These are phyloP conservation scores for Siderastrea siderea DNA, from an alignment of 92 coral and sea anemone species.

Conservation along the genomic window DNA sequence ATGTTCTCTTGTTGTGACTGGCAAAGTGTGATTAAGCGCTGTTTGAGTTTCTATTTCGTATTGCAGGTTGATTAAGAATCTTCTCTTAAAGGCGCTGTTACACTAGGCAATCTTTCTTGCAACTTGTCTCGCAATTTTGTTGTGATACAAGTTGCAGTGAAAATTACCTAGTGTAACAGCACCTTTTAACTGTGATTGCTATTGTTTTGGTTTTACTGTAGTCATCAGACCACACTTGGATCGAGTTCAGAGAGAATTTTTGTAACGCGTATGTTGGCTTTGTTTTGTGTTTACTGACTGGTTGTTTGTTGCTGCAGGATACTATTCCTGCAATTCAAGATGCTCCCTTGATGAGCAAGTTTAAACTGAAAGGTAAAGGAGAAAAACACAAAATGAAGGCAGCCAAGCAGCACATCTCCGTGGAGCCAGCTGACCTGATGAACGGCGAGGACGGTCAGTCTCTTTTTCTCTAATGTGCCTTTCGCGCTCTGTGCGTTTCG, in stretches of 20 bases:
- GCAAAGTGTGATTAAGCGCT: too few species aligned
- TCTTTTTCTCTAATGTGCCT: neutral
- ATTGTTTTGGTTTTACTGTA: neutral
- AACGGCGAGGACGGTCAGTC: conserved; percentile 42
- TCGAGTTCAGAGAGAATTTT: neutral
- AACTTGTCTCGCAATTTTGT: too few species aligned
- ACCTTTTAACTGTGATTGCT: neutral
- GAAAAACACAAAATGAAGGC: conserved; percentile 58
- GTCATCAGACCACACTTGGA: neutral
- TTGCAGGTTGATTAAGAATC: too few species aligned
- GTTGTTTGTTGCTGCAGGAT: conserved; percentile 1
- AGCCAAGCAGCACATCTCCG: conserved; percentile 36
- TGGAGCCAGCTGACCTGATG: conserved; percentile 44
- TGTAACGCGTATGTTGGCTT: too few species aligned
- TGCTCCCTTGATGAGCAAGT: conserved; percentile 30
- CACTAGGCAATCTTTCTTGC: too few species aligned
- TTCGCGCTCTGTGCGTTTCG: neutral
- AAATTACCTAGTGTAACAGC: too few species aligned
- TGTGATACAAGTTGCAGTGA: too few species aligned
- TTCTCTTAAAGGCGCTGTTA: too few species aligned
- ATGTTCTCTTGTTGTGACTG: too few species aligned
- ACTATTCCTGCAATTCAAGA: neutral
- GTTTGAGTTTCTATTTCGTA: too few species aligned
- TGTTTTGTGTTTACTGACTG: neutral
- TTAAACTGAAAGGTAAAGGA: conserved; percentile 57